These are phyloP conservation scores for Xenopus petersii DNA, from an alignment of 2,797 vertebrate genomes.

Conservation along the genomic window DNA sequence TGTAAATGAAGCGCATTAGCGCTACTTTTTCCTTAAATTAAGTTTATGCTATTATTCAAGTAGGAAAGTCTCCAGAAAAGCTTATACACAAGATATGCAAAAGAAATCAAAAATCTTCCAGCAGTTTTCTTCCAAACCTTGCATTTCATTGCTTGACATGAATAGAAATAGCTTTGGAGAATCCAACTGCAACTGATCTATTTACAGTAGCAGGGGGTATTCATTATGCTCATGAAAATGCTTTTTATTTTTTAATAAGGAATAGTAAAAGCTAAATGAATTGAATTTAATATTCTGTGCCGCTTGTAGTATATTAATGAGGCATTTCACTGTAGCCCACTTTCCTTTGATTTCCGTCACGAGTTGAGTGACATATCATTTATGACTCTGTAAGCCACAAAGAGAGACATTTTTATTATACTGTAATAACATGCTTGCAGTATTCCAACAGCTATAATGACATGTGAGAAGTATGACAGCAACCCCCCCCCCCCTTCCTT, in stretches of 20 bases:
- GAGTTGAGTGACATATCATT: constrained; percentile 61
- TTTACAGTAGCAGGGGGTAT: constrained; percentile 42
- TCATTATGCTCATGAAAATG: constrained; percentile 36
- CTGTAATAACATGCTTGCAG: constrained; percentile 56
- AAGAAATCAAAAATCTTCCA: too few species aligned
- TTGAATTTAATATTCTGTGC: constrained; percentile 52
- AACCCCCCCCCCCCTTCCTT: constrained; percentile 51
- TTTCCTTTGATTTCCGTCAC: constrained; percentile 56
- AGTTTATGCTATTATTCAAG: too few species aligned
- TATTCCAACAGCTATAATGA: constrained; percentile 62
- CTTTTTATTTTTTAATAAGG: constrained; percentile 40
- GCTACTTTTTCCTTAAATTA: too few species aligned
- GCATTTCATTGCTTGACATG: not conserved
- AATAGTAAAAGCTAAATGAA: constrained; percentile 32
- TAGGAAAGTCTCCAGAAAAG: too few species aligned
- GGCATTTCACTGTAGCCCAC: constrained; percentile 52
- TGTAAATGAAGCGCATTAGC: too few species aligned
- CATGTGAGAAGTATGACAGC: constrained; percentile 59
- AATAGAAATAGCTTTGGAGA: constrained; percentile 12
- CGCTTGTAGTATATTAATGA: constrained; percentile 51
- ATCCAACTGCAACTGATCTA: constrained; percentile 35
- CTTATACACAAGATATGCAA: too few species aligned
- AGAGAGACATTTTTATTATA: constrained; percentile 62
- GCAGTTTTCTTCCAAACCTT: constrained; percentile 10
- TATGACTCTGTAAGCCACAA: constrained; percentile 61